Evolutionary conservation across 2,797 vertebrate genomes (phyloP).

Genomic region (Tenualosa ilisha): DNA sequence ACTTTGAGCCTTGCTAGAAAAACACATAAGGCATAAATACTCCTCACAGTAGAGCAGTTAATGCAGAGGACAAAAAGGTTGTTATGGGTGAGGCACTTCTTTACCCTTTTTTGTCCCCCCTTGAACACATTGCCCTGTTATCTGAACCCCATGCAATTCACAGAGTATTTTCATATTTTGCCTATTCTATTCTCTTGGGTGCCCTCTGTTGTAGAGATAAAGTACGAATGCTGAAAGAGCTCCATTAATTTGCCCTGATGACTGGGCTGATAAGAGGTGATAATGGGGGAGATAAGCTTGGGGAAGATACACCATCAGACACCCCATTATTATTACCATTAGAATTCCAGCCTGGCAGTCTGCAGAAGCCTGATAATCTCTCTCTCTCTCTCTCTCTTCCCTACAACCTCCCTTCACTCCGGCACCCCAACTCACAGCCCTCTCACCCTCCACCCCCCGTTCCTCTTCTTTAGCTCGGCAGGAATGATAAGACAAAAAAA

Average conservation of each 20-base stretch:
- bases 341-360: slow-evolving; percentile 90
- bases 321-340: slow-evolving; percentile 94
- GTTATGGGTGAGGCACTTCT: slow-evolving; percentile 55
- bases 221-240: slow-evolving; percentile 87
- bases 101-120: slow-evolving; percentile 44
- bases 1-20: neutral
- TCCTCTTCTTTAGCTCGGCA: slow-evolving; percentile 46
- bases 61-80: slow-evolving; percentile 84
- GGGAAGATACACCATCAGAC: slow-evolving; percentile 90
- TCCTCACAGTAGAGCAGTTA: slow-evolving; percentile 56
- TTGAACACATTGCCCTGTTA: slow-evolving; percentile 82
- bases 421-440: slow-evolving; percentile 83
- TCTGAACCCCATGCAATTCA: slow-evolving; percentile 87
- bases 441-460: slow-evolving; percentile 52
- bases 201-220: slow-evolving; percentile 86
- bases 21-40: neutral
- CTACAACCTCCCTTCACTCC: slow-evolving; percentile 44
- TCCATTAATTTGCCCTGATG: slow-evolving; percentile 94
- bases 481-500: slow-evolving; percentile 90
- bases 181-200: slow-evolving; percentile 88
- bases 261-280: slow-evolving; percentile 88
- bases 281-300: slow-evolving; percentile 87
- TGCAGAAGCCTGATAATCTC: slow-evolving; percentile 89
- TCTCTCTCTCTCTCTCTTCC: slow-evolving; percentile 56
- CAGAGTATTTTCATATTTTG: slow-evolving; percentile 94